Conservation (phyloP, 2,797 vertebrate genomes). For the Squalus acanthias region DNA sequence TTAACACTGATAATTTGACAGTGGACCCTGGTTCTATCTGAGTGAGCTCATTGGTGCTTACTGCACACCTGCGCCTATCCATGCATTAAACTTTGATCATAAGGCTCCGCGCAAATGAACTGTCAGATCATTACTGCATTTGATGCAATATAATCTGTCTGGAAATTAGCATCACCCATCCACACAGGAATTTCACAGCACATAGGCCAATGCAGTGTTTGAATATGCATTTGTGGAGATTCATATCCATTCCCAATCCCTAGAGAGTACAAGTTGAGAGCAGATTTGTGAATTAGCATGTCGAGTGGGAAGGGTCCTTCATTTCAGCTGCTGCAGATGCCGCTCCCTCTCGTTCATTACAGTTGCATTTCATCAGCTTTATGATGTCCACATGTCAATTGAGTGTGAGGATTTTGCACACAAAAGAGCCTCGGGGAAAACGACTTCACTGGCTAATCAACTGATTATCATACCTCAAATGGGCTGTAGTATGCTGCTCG, state of each 20-base stretch:
- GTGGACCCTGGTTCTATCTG: slow-evolving; percentile 68
- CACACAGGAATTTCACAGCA: slow-evolving; percentile 70
- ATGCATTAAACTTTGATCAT: slow-evolving; percentile 85
- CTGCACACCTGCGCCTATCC: slow-evolving; percentile 84
- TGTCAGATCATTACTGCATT: slow-evolving; percentile 98
- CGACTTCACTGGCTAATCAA: slow-evolving; percentile 97
- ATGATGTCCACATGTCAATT: slow-evolving; percentile 99
- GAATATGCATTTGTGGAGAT: slow-evolving; percentile 98
- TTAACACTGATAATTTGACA: slow-evolving; percentile 82
- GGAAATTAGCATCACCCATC: slow-evolving; percentile 94
- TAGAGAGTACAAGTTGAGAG: slow-evolving; percentile 93
- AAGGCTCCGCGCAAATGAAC: slow-evolving; percentile 97
- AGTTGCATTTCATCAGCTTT: slow-evolving; percentile 99
- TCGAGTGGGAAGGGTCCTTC: slow-evolving; percentile 91
- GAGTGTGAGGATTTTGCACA: slow-evolving; percentile 99
- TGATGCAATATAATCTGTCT: slow-evolving; percentile 99
- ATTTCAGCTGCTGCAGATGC: slow-evolving; percentile 94
- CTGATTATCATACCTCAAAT: slow-evolving; percentile 99
- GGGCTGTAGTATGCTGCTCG: slow-evolving; percentile 72
- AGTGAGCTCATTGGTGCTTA: slow-evolving; percentile 71
- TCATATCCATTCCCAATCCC: slow-evolving; percentile 84
- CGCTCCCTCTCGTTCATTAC: slow-evolving; percentile 99
- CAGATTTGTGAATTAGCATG: slow-evolving; percentile 99
- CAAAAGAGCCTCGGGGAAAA: slow-evolving; percentile 99
- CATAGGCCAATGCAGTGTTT: slow-evolving; percentile 80